Evolutionary conservation across 2,797 vertebrate genomes (phyloP).

Genomic region (Gymnocypris eckloni): DNA sequence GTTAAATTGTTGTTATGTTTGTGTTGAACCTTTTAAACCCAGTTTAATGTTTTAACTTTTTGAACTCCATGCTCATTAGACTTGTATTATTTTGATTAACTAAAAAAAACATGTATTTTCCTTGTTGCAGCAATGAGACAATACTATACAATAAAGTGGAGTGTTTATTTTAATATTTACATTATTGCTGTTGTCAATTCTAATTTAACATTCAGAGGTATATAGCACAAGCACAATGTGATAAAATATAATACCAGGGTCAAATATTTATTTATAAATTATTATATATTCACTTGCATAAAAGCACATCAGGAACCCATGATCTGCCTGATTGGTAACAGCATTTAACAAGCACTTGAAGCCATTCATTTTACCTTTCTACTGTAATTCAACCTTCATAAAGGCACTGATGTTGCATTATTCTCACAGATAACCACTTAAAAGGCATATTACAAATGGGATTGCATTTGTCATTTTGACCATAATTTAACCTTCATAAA

Average conservation of each 20-base stretch:
- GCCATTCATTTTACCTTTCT: not conserved
- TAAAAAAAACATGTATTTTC: not conserved
- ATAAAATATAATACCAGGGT: conserved; percentile 3
- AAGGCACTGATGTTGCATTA: not conserved
- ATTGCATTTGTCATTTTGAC: conserved; percentile 4
- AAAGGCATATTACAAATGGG: not conserved
- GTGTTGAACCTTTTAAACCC: not conserved
- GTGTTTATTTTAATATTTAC: conserved; percentile 43
- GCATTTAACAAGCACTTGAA: conserved; percentile 3
- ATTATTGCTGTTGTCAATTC: conserved; percentile 32
- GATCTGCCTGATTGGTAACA: not conserved
- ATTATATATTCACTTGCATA: conserved; percentile 6
- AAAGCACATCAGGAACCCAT: not conserved
- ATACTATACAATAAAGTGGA: not conserved
- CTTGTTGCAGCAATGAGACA: not conserved
- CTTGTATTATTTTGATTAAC: not conserved
- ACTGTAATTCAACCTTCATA: not conserved
- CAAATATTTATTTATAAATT: not conserved
- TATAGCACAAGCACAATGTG: not conserved
- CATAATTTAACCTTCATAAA: not conserved
- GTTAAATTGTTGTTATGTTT: not conserved
- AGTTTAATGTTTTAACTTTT: not conserved
- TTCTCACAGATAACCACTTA: not conserved
- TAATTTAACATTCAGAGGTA: conserved; percentile 14
- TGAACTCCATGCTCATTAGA: not conserved